Base-by-base conservation (phyloP, 1,140 invertebrate genomes). In the Calephelis nemesis region DNA sequence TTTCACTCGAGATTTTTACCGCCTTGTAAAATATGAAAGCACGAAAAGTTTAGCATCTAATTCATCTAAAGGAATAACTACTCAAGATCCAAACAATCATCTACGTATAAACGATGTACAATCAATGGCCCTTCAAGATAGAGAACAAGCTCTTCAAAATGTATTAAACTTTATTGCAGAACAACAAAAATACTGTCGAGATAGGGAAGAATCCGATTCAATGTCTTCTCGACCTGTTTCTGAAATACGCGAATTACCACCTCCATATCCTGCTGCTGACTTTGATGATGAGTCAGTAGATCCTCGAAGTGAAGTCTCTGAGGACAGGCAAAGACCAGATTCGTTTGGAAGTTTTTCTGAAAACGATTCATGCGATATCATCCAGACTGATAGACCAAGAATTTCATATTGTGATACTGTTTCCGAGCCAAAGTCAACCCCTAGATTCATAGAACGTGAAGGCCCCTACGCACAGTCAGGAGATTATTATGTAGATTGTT, bases 1-100 rank as follows among this genome's bases (percentile, higher is more conserved):
- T 84, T 96, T 96, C 74, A 96, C 95, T 6, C 91, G 95, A 70
- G 96, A 96, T 86, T 96, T 96, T 87, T 94, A 94, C 79, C 93
- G 95, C 40, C 93, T 96, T 63, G 96, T 96, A 47, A 96, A 96
- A 87, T 96, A 96, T 78, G 96, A 96, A 87, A 96, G 95, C 83
- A 95, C 94, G 67, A 96, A 95, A 81, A 96, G 95, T 82, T 89
- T 96, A 77, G 95, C 95, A n/a, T 95, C 95, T 8, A 95, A 94
- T 67, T 96, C 95, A 15, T 96, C 95, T 30, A 93, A 93, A 78
- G 93, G 94, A 65, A 78, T 93, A 13, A 88, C 93, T 1, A 88
- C 92, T 12, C 92, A 92, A 70, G 92, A 89, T 68, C 81, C 85
- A 8, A 83, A 76, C 47, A 87, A 66, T 74, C 84, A 89, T 73